Conservation (phyloP, 2,888 invertebrate genomes). For the Venusia cambrica region DNA sequence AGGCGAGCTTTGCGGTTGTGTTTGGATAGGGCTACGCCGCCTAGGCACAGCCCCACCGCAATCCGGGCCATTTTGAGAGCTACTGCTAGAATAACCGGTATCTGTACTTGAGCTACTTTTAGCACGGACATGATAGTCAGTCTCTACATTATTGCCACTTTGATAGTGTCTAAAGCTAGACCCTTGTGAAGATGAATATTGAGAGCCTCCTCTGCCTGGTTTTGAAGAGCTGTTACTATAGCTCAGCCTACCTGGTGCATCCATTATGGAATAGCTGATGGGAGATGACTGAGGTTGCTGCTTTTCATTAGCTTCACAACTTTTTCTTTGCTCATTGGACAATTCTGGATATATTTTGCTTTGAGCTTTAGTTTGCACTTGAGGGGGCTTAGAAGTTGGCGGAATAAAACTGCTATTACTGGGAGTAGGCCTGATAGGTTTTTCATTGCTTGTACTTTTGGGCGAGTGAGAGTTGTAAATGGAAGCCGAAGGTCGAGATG, state of each 20-base stretch:
- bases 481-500: conserved; percentile 68
- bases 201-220: conserved; percentile 72
- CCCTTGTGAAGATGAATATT: conserved; percentile 74
- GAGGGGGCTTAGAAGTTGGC: conserved; percentile 74
- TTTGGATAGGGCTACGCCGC: conserved; percentile 85
- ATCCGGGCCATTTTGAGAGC: conserved; percentile 84
- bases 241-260: conserved; percentile 83
- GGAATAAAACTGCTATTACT: conserved; percentile 75
- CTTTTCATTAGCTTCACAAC: conserved; percentile 78
- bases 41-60: conserved; percentile 84
- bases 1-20: conserved; percentile 87
- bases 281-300: conserved; percentile 84
- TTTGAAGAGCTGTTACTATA: conserved; percentile 80
- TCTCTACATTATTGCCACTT: conserved; percentile 80
- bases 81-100: conserved; percentile 82
- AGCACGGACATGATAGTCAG: conserved; percentile 82
- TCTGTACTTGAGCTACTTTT: conserved; percentile 83
- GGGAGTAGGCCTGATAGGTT: conserved; percentile 54
- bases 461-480: conserved; percentile 69
- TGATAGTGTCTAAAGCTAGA: conserved; percentile 84
- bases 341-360: conserved; percentile 89
- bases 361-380: conserved; percentile 88
- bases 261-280: conserved; percentile 89
- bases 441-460: conserved; percentile 59
- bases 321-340: conserved; percentile 74